Conservation (phyloP, 2,888 invertebrate species). For the Lordiphosa fenestrarum region DNA sequence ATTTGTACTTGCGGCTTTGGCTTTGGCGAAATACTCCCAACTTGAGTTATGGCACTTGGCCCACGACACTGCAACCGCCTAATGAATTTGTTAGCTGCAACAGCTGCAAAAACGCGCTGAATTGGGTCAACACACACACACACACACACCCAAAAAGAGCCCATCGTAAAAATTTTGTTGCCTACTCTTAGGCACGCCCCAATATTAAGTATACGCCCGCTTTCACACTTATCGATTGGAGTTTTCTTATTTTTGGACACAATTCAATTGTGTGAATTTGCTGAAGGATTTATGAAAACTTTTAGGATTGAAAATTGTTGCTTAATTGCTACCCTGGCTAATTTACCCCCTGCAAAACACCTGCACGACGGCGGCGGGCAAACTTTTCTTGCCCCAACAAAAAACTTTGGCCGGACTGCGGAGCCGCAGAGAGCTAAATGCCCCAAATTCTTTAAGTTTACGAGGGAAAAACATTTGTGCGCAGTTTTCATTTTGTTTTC, state of each 20-base stretch:
- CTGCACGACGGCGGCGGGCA: constrained; percentile 38
- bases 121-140: constrained; percentile 48
- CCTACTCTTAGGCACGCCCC: too few relatives aligned
- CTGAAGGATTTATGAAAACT: constrained; percentile 50
- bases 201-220: too few relatives aligned
- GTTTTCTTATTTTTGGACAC: neutral
- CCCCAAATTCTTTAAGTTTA: constrained; percentile 76
- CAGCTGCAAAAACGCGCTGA: constrained; percentile 11
- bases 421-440: constrained; percentile 54
- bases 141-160: constrained; percentile 2
- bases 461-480: constrained; percentile 71
- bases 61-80: constrained; percentile 28
- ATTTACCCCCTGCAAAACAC: constrained; percentile 53
- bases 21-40: constrained; percentile 13
- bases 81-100: constrained; percentile 47
- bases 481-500: constrained; percentile 43
- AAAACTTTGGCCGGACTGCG: constrained; percentile 44
- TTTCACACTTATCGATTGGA: too few relatives aligned
- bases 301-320: constrained; percentile 57
- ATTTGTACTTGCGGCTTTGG: constrained; percentile 60
- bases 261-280: constrained; percentile 41
- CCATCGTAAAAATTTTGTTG: too few relatives aligned
- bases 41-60: constrained; percentile 59
- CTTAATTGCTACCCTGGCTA: constrained; percentile 67
- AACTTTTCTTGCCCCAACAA: constrained; percentile 40